Base-by-base conservation (phyloP, 2,113 vertebrate genomes). In the Hymenochirus boettgeri region DNA sequence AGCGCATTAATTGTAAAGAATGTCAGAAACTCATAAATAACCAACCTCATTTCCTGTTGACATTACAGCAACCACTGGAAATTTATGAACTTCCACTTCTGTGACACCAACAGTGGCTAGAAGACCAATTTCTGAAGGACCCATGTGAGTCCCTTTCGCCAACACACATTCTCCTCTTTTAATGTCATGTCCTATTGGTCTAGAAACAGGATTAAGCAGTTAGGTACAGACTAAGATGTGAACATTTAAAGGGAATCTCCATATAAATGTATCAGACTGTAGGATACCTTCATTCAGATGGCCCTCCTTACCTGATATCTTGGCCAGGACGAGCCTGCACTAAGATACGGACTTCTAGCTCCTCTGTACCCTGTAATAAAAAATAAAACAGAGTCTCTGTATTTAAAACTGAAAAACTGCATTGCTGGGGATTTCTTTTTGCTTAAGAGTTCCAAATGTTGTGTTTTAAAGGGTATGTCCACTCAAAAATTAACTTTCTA, bases 101-200 rank as follows among this genome's bases (percentile, higher is more conserved):
- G 95, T 99, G 82, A 97, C 95, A 72, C 96, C 96, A 65, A 99
- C 94, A 69, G 96, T 99, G 82, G 96, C 96, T 74, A 99, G 87
- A 59, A 99, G 92, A 61, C 96, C 96, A 69, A 99, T 98, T 76
- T 99, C 96, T 65, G 96, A 98, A 0, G 96, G 95, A 65, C 96
- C 96, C 96, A 99, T 98, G 76, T 99, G 96, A 52, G 96, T 99
- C 74, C 96, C 96, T n/a, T 98, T 99, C 65, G 95, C 91, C 78
- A 99, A 81, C 58, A 99, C 94, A 33, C 96, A 99, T 85, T 99
- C 96, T 46, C 94, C 95, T 77, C 96, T 93, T 85, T 99, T 98
- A 85, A 99, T 99, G 77, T 99, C 96, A 70, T 99, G 96, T 86
- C 94, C 96, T 25, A 99, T 99, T 71, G 95, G 95, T 89, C 96